Conservation (phyloP, 1,140 invertebrate genomes). For the Lepidotrigona ventralis region DNA sequence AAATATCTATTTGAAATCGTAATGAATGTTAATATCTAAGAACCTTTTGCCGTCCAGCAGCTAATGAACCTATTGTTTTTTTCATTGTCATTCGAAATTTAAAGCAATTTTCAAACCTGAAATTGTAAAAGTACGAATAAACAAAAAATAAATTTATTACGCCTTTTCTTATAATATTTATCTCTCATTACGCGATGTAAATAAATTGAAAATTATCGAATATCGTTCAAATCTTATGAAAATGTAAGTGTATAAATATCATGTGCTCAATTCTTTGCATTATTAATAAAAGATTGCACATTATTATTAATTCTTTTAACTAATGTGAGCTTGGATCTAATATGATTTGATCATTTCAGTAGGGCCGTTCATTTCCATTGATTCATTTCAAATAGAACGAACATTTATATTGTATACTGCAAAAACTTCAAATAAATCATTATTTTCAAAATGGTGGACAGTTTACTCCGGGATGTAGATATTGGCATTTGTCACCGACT, state of each 20-base stretch:
- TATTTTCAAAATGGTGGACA: constrained; percentile 78
- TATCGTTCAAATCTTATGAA: constrained; percentile 28
- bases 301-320: constrained; percentile 20
- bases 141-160: constrained; percentile 23
- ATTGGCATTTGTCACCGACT: constrained; percentile 88
- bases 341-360: neutral
- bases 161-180: constrained; percentile 15
- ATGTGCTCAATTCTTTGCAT: constrained; percentile 4
- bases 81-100: constrained; percentile 27
- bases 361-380: neutral
- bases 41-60: constrained; percentile 52
- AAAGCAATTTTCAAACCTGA: neutral
- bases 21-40: constrained; percentile 14
- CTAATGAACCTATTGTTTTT: constrained; percentile 32
- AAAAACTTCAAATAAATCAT: constrained; percentile 13
- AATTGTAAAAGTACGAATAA: neutral
- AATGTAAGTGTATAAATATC: constrained; percentile 29
- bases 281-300: constrained; percentile 40
- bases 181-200: constrained; percentile 2
- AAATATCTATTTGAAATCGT: constrained; percentile 12
- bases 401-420: neutral
- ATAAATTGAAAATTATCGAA: constrained; percentile 20
- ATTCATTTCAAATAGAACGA: constrained; percentile 6
- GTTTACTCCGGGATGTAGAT: constrained; percentile 87
- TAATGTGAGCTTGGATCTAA: constrained; percentile 1